These are phyloP conservation scores for Andrena hattorfiana DNA, from an alignment of 2,888 invertebrate genomes.

Conservation along the genomic window DNA sequence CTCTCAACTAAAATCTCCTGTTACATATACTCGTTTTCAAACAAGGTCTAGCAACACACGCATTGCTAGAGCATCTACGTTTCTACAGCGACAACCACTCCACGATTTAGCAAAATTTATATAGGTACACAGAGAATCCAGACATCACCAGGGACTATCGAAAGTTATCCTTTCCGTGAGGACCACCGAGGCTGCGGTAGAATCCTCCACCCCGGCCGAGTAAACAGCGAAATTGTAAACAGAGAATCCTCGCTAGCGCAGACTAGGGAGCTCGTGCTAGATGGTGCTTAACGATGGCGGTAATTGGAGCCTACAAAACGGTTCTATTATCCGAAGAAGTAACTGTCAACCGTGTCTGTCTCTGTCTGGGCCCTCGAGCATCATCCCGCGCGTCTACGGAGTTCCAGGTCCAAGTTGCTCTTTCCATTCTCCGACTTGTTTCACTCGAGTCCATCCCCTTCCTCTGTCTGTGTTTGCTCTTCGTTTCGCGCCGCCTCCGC, in stretches of 20 bases:
- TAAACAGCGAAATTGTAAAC: conserved; percentile 71
- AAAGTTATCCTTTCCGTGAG: neutral
- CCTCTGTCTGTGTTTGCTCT: conserved; percentile 49
- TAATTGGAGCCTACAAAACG: conserved; percentile 78
- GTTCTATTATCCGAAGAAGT: conserved; percentile 76
- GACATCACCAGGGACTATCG: neutral
- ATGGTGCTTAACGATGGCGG: conserved; percentile 69
- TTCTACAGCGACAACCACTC: neutral
- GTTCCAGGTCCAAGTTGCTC: conserved; percentile 43
- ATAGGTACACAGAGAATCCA: neutral
- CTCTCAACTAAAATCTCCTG: neutral
- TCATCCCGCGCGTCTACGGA: neutral
- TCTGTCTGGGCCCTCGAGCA: conserved; percentile 34
- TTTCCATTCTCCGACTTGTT: conserved; percentile 23
- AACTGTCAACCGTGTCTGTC: conserved; percentile 64
- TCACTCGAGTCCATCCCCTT: conserved; percentile 23
- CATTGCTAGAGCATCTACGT: neutral
- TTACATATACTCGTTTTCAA: neutral
- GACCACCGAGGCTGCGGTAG: conserved; percentile 28
- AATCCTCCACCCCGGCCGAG: conserved; percentile 40
- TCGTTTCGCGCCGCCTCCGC: conserved; percentile 67
- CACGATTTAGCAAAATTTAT: too few species aligned
- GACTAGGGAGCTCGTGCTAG: conserved; percentile 28
- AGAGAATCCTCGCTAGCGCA: conserved; percentile 42
- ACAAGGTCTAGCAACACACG: neutral